These are phyloP conservation scores for Habropoda laboriosa DNA, from an alignment of 1,140 invertebrate genomes.

Conservation along the genomic window DNA sequence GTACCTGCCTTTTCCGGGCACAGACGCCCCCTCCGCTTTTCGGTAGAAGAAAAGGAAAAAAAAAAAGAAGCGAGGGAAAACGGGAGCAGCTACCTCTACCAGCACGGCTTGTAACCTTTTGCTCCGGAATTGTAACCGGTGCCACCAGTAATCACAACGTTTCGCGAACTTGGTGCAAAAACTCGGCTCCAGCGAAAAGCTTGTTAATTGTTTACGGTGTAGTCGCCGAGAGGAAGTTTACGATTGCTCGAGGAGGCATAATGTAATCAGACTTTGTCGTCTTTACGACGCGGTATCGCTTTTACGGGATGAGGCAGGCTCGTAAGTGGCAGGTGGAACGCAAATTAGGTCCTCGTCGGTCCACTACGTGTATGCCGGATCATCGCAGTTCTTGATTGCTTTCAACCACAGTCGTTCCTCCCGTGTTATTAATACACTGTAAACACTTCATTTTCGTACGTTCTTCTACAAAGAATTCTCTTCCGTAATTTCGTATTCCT, in stretches of 20 bases:
- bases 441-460: too few relatives aligned
- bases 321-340: conserved; percentile 55
- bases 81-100: conserved; percentile 8
- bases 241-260: conserved; percentile 59
- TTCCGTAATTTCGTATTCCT: too few relatives aligned
- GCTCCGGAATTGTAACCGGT: too few relatives aligned
- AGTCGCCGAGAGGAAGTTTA: conserved; percentile 38
- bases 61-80: conserved; percentile 5
- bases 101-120: neutral
- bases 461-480: too few relatives aligned
- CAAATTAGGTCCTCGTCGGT: conserved; percentile 50
- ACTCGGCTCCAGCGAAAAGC: neutral
- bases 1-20: conserved; percentile 54
- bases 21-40: neutral
- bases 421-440: neutral
- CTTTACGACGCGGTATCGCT: conserved; percentile 59
- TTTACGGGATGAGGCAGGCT: conserved; percentile 49
- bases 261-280: conserved; percentile 66
- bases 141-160: neutral
- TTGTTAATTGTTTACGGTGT: conserved; percentile 33
- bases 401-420: neutral
- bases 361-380: neutral
- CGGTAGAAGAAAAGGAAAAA: too few relatives aligned
- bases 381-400: neutral
- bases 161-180: conserved; percentile 11